Evolutionary conservation across 2,888 invertebrate genomes (phyloP), one percentile per base, ranked within the genome.

Genomic region (Scaptomyza reducta): DNA sequence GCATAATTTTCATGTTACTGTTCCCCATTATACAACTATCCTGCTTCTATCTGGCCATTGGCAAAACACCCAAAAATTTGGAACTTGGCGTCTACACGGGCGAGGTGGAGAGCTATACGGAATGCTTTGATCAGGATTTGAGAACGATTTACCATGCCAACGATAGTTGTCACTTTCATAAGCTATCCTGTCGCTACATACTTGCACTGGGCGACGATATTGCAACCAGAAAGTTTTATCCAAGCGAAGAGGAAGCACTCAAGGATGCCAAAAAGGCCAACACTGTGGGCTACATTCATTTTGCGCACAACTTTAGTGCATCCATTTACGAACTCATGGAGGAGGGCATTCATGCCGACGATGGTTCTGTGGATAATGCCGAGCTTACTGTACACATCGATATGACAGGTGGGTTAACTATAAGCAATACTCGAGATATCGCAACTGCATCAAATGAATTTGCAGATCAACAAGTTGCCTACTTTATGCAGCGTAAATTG

Each of bases 21-120:
- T 95, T 98, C 87, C 98, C 98, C 13, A 92, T 97, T 14, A 92
- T 97, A 25, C 95, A 97, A 93, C 93, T 96, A 67, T 92, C 94
- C 41, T 93, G 96, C 38, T 97, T 98, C 91, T 96, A 97, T 92
- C 90, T 95, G 59, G 95, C 97, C 29, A 94, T 97, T 54, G 97
- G 97, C 1, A 94, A 94, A 50, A 95, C 97, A 81, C 96, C 96
- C 0, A 93, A 93, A 53, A 94, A 94, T 60, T 92, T 98, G 0
- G 93, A 93, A 50, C 80, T 98, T 38, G 97, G 95, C 0, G 93
- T 98, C 0, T 95, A 97, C 22, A 97, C 97, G 86, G 93, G 96
- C 1, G 98, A 98, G 91, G 93, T 94, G 1, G 89, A 91, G 0
- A 90, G 90, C 33, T 93, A 87, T 59, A 79, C 91, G 13, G 92